These are phyloP conservation scores for Pheosia gnoma DNA, from an alignment of 2,888 invertebrate species.

Conservation along the genomic window DNA sequence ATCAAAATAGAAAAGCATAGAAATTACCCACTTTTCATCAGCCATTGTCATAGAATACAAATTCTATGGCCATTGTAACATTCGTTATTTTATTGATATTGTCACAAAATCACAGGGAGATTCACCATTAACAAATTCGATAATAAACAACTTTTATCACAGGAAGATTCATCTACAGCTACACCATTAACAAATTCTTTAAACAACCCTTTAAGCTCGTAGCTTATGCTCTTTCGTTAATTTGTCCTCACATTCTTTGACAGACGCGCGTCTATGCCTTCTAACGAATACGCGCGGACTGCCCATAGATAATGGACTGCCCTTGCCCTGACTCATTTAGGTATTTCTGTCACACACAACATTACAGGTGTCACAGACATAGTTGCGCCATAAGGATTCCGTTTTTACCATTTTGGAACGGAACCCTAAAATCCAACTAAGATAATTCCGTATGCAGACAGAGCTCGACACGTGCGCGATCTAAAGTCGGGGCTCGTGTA, in stretches of 20 bases:
- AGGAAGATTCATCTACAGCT: conserved; percentile 44
- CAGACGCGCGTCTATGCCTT: conserved; percentile 18
- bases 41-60: conserved; percentile 31
- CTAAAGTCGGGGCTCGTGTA: no score
- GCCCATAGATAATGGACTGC: conserved; percentile 27
- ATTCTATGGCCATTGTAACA: conserved; percentile 36
- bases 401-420: no score
- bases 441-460: no score
- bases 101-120: conserved; percentile 64
- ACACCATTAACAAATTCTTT: conserved; percentile 29
- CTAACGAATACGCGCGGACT: conserved; percentile 36
- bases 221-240: conserved; percentile 23
- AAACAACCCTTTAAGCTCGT: conserved; percentile 35
- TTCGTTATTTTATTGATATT: conserved; percentile 31
- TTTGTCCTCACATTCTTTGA: conserved; percentile 25
- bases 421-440: no score
- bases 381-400: no score
- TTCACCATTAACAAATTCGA: no score
- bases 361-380: no score
- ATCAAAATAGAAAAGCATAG: conserved; percentile 6
- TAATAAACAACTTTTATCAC: no score
- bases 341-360: no score
- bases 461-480: no score
- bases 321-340: no score
- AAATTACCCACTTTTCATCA: conserved; percentile 66